A percentile compares a stretch with the other conserved stretches of the same genome.
phyloP scores from a whole-genome alignment of 30 jellyfish, hydroid and myxozoan genomes.

The Cassiopea andromeda region DNA sequence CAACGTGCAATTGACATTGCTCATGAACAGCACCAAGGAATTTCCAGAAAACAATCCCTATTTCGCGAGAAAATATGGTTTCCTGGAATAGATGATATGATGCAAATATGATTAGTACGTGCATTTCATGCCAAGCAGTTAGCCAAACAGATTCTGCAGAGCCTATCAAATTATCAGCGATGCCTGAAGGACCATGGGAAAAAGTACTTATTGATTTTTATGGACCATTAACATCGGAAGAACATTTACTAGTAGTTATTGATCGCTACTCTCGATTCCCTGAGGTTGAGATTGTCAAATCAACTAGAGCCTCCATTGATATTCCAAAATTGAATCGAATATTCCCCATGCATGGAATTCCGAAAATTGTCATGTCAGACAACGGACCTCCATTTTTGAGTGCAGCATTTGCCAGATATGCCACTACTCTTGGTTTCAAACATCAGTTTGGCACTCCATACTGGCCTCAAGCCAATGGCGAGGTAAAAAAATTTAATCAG shows the following conservation, averaged over 20 bases:
- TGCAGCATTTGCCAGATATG: conserved; percentile 31
- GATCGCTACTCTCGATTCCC: neutral
- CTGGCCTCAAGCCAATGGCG: conserved; percentile 69
- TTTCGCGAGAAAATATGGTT: conserved; percentile 37
- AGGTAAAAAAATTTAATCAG: conserved; percentile 36
- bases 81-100: conserved; percentile 39
- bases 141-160: neutral
- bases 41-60: conserved; percentile 39
- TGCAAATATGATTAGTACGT: neutral
- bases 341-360: conserved; percentile 38
- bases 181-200: conserved; percentile 28
- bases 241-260: neutral
- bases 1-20: conserved; percentile 48
- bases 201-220: neutral
- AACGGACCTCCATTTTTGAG: conserved; percentile 54
- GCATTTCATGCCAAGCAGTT: conserved; percentile 66
- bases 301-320: conserved; percentile 28
- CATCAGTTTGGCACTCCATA: conserved; percentile 33
- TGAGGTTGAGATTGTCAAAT: conserved; percentile 21
- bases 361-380: conserved; percentile 26
- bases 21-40: conserved; percentile 22
- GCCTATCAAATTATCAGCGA: conserved; percentile 29
- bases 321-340: conserved; percentile 37
- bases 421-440: conserved; percentile 19
- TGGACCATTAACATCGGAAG: neutral